Conservation (phyloP, 2,888 invertebrate genomes). For the Scrobipalpa costella region DNA sequence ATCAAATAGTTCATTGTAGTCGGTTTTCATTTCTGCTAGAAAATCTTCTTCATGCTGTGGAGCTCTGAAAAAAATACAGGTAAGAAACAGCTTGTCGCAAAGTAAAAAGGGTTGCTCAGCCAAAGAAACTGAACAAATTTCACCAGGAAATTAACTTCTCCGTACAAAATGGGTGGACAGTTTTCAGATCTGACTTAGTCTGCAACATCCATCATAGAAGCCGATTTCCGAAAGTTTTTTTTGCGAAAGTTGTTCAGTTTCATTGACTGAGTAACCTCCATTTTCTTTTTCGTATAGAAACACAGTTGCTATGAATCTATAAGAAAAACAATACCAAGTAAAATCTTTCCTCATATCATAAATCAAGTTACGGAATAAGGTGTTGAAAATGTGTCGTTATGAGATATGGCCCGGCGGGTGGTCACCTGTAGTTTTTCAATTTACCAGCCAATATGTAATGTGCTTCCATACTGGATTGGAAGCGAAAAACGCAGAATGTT, state of each 20-base stretch:
- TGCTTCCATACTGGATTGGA: not conserved
- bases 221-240: too few species aligned
- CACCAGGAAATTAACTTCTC: too few species aligned
- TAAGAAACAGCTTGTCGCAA: too few species aligned
- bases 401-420: slow-evolving; percentile 29
- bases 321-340: not conserved
- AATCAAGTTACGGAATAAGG: slow-evolving; percentile 15
- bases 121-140: too few species aligned
- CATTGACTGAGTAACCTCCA: too few species aligned
- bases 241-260: too few species aligned
- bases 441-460: not conserved
- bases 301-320: not conserved
- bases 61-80: slow-evolving; percentile 47
- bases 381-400: slow-evolving; percentile 24
- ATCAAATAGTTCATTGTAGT: slow-evolving; percentile 55
- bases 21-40: slow-evolving; percentile 53
- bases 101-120: too few species aligned
- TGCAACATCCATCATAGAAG: too few species aligned
- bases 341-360: not conserved
- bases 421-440: slow-evolving; percentile 19
- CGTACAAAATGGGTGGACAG: too few species aligned
- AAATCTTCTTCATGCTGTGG: slow-evolving; percentile 63
- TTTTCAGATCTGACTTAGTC: too few species aligned
- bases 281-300: too few species aligned
- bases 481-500: too few species aligned